Percentiles rank a stretch among this genome's conserved stretches.
Evolutionary conservation across 1,140 invertebrate genomes (phyloP).

Genomic region (Acromyrmex heyeri): DNA sequence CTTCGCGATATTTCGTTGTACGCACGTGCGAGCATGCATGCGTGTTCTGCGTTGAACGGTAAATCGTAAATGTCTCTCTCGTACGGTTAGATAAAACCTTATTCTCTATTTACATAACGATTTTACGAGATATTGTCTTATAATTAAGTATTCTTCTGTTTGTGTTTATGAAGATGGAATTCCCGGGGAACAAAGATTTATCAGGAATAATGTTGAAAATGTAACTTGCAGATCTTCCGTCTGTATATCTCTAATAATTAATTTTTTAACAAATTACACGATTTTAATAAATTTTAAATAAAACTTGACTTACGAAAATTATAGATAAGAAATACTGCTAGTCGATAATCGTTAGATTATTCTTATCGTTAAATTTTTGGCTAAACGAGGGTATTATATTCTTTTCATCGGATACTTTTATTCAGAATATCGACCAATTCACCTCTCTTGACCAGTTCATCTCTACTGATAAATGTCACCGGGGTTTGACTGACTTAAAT

Average conservation of each 20-base stretch:
- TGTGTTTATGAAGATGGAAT: not conserved
- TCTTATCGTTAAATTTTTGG: not conserved
- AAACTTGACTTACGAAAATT: not conserved
- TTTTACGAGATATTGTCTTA: not conserved
- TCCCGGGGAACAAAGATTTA: not conserved
- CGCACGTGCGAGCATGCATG: not conserved
- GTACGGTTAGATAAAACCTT: not conserved
- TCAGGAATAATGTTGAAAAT: not conserved
- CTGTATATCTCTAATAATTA: not conserved
- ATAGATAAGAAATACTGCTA: not conserved
- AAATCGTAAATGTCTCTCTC: not conserved
- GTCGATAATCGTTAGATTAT: not conserved
- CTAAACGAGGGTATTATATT: not conserved
- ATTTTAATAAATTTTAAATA: not conserved
- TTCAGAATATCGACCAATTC: not conserved
- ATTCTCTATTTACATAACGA: not conserved
- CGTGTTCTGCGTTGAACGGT: not conserved
- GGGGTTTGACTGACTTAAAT: not conserved
- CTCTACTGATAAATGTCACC: not conserved
- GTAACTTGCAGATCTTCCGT: not conserved
- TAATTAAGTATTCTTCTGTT: not conserved
- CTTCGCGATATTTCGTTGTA: not conserved
- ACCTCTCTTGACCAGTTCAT: not conserved
- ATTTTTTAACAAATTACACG: not conserved
- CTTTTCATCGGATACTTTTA: constrained; percentile 15